Evolutionary conservation across 2,888 invertebrate genomes (phyloP).

Genomic region (Cryptosula pallasiana): DNA sequence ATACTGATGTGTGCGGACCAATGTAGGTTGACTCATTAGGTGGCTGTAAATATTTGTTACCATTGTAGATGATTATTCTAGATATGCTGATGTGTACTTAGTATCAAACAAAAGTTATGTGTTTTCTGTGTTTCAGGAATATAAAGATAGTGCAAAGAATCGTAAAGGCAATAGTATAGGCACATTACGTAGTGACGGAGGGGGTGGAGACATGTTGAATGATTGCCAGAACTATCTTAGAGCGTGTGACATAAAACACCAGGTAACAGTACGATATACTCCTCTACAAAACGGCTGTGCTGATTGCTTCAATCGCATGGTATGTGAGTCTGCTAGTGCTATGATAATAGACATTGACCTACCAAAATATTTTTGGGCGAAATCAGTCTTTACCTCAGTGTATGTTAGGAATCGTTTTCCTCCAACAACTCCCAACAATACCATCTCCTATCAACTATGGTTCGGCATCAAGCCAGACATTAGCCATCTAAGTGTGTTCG

Average conservation of each 20-base stretch:
- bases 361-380: not conserved
- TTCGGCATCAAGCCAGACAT: not conserved
- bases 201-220: not conserved
- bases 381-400: not conserved
- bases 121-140: not conserved
- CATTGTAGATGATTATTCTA: constrained; percentile 2
- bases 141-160: not conserved
- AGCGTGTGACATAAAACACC: not conserved
- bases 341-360: not conserved
- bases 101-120: not conserved
- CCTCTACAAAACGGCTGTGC: not conserved
- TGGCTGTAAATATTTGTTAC: not conserved
- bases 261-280: not conserved
- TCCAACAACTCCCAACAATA: not conserved
- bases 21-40: not conserved
- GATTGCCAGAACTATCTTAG: not conserved
- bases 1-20: not conserved
- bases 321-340: not conserved
- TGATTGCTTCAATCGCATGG: not conserved
- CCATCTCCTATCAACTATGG: not conserved
- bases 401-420: not conserved
- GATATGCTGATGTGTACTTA: not conserved
- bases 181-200: not conserved
- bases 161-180: not conserved
- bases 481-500: not conserved